Percentiles rank a stretch among this genome's conserved stretches.
Evolutionary conservation across 2,113 vertebrate species (phyloP).

Genomic region (Rhagologus leucostigma): DNA sequence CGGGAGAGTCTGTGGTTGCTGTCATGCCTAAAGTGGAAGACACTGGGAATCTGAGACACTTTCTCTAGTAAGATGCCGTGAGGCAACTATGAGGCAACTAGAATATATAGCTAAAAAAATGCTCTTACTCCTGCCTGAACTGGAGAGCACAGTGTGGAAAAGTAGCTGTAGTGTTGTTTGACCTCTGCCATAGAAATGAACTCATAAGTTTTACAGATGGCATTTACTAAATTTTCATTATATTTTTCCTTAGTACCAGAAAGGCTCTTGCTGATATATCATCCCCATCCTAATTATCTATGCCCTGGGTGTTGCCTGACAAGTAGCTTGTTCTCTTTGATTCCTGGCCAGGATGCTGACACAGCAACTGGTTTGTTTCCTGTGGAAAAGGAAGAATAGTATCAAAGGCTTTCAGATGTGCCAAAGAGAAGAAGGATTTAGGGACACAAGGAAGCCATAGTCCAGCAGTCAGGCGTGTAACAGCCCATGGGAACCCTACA

Average conservation of each 20-base stretch:
- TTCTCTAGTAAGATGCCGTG: background rate
- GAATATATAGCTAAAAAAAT: background rate
- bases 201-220: background rate
- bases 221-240: background rate
- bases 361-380: conserved; percentile 3
- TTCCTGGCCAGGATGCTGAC: conserved; percentile 27
- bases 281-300: background rate
- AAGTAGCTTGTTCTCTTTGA: background rate
- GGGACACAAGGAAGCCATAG: background rate
- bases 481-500: background rate
- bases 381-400: conserved; percentile 10
- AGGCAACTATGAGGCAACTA: background rate
- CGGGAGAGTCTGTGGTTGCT: background rate
- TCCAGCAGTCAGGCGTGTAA: background rate
- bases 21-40: background rate
- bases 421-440: background rate
- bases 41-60: background rate
- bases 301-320: background rate
- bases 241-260: background rate
- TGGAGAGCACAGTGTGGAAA: background rate
- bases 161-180: background rate
- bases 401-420: conserved; percentile 13
- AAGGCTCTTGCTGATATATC: background rate
- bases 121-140: background rate
- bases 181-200: background rate